These are phyloP conservation scores for Aepyceros melampus DNA, from an alignment of 2,113 vertebrate genomes.

Conservation along the genomic window DNA sequence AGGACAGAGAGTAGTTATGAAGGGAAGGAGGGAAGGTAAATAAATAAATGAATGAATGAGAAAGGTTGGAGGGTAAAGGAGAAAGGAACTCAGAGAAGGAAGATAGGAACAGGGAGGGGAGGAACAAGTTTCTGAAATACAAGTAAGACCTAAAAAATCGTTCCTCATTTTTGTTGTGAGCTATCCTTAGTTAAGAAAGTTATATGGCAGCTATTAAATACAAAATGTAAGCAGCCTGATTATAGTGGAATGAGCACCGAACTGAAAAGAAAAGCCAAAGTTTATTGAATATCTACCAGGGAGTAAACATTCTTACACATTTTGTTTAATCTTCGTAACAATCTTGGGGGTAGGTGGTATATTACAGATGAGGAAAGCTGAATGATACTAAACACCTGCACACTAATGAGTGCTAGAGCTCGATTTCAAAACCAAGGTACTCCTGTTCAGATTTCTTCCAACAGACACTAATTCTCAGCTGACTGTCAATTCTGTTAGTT, in stretches of 20 bases:
- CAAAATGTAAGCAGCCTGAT: neutral
- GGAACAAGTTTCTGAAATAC: neutral
- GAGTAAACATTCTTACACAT: neutral
- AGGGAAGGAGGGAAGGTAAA: neutral
- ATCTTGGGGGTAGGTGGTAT: neutral
- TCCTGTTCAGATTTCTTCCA: neutral
- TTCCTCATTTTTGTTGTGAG: neutral
- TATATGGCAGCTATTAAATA: neutral
- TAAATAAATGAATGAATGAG: neutral
- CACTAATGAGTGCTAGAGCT: neutral
- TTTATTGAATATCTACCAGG: neutral
- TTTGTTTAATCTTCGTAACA: neutral
- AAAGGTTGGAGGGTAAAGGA: neutral
- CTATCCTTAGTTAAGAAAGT: neutral
- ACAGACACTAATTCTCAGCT: neutral
- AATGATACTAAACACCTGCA: neutral
- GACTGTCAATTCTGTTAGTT: neutral
- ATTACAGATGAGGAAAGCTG: neutral
- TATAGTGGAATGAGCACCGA: neutral
- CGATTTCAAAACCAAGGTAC: neutral
- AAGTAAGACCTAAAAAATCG: neutral
- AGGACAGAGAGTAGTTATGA: neutral
- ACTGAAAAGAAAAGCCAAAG: constrained; percentile 3
- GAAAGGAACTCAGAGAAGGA: neutral
- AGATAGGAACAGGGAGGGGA: neutral